Evolutionary conservation across 1,140 invertebrate species (phyloP), one percentile per base, ranked within the genome.

Genomic region (Sipha flava): DNA sequence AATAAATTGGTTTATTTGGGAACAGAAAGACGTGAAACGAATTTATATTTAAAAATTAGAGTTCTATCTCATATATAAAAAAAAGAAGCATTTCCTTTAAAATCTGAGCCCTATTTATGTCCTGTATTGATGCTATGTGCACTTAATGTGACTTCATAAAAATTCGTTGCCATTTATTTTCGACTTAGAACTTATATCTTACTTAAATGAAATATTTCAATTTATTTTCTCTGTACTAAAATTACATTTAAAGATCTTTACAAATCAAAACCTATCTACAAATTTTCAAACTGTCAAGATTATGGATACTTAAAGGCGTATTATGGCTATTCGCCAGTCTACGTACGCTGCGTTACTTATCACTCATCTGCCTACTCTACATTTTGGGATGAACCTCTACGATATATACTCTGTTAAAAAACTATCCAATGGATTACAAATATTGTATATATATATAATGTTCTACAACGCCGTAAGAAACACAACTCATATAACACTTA

Each of bases 221-320:
- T 3, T 80, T 45, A 40, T 54, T 21, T 45, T 81, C 21, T 81
- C 9, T 83, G 85, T 66, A 81, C 80, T 3, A 82, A 82, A 79
- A 81, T 86, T 12, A 82, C 72, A 73, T 40, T 84, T 29, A 83
- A 85, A 82, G 81, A 83, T 1, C 84, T 43, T 82, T 83, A 80
- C 82, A 82, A 66, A 16, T 79, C 80, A 26, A 82, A 84, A n/a
- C 29, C 23, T 10, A 18, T 64, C 9, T 80, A 82, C 12, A 85
- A 86, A 81, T 86, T 85, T 66, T 80, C 54, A 18, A 80, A 34
- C 83, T 86, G 84, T 80, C 85, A 86, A 82, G 52, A 80, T 31
- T 86, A 82, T 79, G 86, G 85, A 9, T 84, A 86, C 70, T 84
- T 83, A 9, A 83, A 85, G 81, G 70, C 64, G 10, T 84, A 86